Evolutionary conservation across 2,113 vertebrate species (phyloP).

Genomic region (Colistium nudipinnis): DNA sequence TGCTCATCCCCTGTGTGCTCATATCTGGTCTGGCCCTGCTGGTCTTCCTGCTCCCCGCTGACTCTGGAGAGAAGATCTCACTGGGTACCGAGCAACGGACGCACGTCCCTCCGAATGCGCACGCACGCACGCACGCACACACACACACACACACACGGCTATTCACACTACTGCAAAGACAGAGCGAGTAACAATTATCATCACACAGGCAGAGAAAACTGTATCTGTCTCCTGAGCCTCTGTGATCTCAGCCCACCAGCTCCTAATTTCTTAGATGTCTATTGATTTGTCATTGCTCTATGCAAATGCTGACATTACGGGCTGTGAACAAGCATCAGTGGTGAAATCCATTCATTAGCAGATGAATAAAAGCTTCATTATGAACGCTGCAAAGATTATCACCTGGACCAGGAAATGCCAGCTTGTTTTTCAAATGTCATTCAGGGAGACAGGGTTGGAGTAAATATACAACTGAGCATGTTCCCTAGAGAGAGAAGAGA

Average conservation of each 20-base stretch:
- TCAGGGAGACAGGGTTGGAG: conserved; percentile 20
- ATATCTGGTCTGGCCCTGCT: conserved; percentile 90
- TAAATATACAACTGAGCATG: conserved; percentile 31
- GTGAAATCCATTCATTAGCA: conserved; percentile 30
- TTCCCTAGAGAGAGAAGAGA: neutral
- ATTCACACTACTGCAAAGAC: conserved; percentile 14
- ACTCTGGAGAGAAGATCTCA: conserved; percentile 92
- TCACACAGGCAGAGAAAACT: conserved; percentile 23
- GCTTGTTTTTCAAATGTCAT: conserved; percentile 37
- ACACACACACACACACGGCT: conserved; percentile 1
- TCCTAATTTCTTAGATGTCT: neutral
- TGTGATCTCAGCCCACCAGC: conserved; percentile 6
- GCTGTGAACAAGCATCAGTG: conserved; percentile 34
- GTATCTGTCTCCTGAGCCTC: neutral
- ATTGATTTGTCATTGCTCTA: conserved; percentile 41
- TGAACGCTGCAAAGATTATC: conserved; percentile 37
- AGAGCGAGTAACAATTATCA: conserved; percentile 30
- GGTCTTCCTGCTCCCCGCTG: conserved; percentile 90
- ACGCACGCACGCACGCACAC: conserved; percentile 9
- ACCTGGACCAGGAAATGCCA: conserved; percentile 50
- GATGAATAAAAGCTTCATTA: conserved; percentile 28
- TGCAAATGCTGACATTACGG: conserved; percentile 64
- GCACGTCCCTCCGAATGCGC: neutral
- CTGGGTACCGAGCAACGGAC: conserved; percentile 69
- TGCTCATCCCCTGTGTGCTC: conserved; percentile 90